Base-by-base conservation (phyloP, 1,140 invertebrate genomes). In the Scaptodrosophila lebanonensis region DNA sequence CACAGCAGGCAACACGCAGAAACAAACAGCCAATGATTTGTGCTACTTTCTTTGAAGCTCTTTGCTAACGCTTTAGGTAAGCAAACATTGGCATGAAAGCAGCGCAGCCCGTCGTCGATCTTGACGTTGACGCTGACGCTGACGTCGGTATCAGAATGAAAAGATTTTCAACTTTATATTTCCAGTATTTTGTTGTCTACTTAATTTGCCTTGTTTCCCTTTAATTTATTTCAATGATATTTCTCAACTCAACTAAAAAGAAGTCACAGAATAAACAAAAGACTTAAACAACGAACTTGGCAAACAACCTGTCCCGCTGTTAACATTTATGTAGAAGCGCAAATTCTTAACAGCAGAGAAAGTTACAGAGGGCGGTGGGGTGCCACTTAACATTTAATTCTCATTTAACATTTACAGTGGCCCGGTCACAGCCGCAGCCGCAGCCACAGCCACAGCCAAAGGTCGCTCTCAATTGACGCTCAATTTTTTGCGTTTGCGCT, bases 181-280 rank as follows among this genome's bases (percentile, higher is more conserved):
- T n/a, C n/a, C n/a, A n/a, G n/a, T n/a, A n/a, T n/a, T n/a, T 25
- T 25, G 3, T 25, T 25, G 22, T 4, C 20, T 29, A 29, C n/a
- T 39, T 25, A 27, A 13, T 61, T 39, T 45, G 30, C 35, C 4
- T 43, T 11, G 18, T 61, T 50, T 43, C 47, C 73, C 77, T 79
- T 67, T 79, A 79, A 72, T 77, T 77, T 67, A 79, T 77, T 79
- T 79, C 67, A 77, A 77, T 77, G 73, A 77, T 73, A 77, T 62
- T 71, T 79, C 29, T 30, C 27, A 43, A 56, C n/a, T n/a, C 39
- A 67, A 60, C 63, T 52, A 76, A 61, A 66, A 57, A 40, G 32
- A 12, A 22, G 22, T 25, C 9, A 45, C 15, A 32, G 45, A 35
- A 9, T 20, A 20, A 33, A n/a, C n/a, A n/a, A 36, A 7, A 22